Evolutionary conservation across 2,888 invertebrate genomes (phyloP), one percentile per base, ranked within the genome.

Genomic region (Ophion slaviceki): DNA sequence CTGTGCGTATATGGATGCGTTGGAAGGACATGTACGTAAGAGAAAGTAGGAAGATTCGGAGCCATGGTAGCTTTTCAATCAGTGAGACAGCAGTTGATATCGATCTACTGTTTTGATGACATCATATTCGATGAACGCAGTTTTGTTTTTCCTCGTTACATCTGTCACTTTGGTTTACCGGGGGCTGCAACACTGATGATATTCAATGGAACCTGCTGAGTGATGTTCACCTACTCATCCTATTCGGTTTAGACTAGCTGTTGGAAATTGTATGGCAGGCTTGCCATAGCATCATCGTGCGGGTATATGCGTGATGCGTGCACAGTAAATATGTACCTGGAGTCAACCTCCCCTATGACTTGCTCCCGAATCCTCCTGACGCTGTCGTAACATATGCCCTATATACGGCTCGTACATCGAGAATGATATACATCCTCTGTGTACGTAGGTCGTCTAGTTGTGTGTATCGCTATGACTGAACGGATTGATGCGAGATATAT

Each of bases 371-470:
- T 57, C 57, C 57, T 57, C 57, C 36, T 77, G 77, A 77, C 57
- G 68, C 75, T 75, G 68, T 45, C 68, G 75, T 71, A 82, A 70
- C 78, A 28, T 82, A 71, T 70, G 82, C 64, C 59, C 71, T 20
- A 28, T 45, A 66, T 59, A 40, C 24, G 75, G 68, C 61, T 70
- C n/a, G 67, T 70, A 68, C 61, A 40, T 77, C 80, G 53, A 45
- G 70, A 80, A 80, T 84, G 80, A 84, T 80, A 71, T 80, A 77
- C 80, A 71, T 67, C 67, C 80, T 40, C 32, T 67, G 47, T 59
- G 53, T 76, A 71, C 40, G 47, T 36, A 68, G 62, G 61, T 64
- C 61, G 76, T 47, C 40, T 32, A 71, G 57, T 47, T 45, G 66
- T 74, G 47, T 67, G 66, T 28, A 32, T 68, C 32, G 40, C 20